These are phyloP conservation scores for Falco columbarius DNA, from an alignment of 2,797 vertebrate genomes.

Conservation along the genomic window DNA sequence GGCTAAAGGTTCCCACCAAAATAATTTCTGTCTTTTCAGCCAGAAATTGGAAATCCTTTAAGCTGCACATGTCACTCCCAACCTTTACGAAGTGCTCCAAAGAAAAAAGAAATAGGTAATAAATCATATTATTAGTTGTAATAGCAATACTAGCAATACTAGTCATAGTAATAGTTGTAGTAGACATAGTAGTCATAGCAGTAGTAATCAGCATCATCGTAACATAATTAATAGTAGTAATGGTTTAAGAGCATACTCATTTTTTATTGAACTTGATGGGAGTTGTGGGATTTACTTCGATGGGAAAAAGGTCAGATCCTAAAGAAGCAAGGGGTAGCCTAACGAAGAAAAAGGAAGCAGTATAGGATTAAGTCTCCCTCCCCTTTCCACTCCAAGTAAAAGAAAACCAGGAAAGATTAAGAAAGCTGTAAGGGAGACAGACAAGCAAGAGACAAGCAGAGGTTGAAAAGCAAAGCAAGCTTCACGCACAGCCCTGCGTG, in stretches of 20 bases:
- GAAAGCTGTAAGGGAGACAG: background rate
- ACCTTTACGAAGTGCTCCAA: background rate
- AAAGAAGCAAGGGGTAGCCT: background rate
- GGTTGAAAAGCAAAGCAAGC: conserved; percentile 13
- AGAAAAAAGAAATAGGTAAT: background rate
- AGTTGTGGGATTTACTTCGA: conserved; percentile 31
- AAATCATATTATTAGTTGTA: background rate
- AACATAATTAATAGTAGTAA: background rate
- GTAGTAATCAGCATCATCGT: background rate
- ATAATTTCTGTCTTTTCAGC: background rate
- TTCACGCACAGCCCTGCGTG: background rate
- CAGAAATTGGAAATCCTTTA: conserved; percentile 8
- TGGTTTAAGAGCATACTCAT: background rate
- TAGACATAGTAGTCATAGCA: background rate
- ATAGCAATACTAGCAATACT: fast-evolving
- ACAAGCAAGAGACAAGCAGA: background rate
- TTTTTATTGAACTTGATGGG: conserved; percentile 13
- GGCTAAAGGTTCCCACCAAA: conserved; percentile 1
- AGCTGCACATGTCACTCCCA: background rate
- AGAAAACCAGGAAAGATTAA: conserved; percentile 48
- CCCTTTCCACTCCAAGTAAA: background rate
- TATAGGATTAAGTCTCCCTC: conserved; percentile 25
- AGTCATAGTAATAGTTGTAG: background rate
- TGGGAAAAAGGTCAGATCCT: background rate
- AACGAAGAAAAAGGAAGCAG: background rate